These are phyloP conservation scores for Phymatocera aterrima DNA, from an alignment of 2,888 invertebrate species.

Conservation along the genomic window DNA sequence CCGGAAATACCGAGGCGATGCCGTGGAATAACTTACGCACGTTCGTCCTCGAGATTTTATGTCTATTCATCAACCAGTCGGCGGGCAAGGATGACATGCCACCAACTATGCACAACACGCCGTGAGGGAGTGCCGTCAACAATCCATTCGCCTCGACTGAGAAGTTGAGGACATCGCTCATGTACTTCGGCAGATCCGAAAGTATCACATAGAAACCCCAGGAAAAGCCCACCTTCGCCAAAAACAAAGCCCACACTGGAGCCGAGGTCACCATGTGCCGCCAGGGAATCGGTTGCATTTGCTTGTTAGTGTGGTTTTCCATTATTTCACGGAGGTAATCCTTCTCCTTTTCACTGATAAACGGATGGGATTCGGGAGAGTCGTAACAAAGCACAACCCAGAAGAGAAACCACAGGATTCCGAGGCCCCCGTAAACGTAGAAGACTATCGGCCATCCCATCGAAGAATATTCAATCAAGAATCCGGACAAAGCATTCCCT, in stretches of 20 bases:
- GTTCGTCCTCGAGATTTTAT: not conserved
- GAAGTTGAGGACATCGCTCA: conserved; percentile 11
- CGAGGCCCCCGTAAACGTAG: conserved; percentile 86
- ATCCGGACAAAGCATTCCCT: conserved; percentile 82
- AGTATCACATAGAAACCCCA: conserved; percentile 73
- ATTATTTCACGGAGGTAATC: conserved; percentile 67
- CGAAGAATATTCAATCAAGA: conserved; percentile 77
- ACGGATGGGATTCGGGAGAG: conserved; percentile 71
- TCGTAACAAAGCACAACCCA: conserved; percentile 76
- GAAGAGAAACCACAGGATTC: conserved; percentile 85
- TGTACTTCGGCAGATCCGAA: too few species aligned
- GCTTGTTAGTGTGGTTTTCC: conserved; percentile 65
- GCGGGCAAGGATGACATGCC: too few species aligned
- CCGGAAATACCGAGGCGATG: not conserved
- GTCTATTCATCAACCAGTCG: too few species aligned
- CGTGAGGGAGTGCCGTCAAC: too few species aligned
- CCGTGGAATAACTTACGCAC: too few species aligned
- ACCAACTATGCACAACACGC: too few species aligned
- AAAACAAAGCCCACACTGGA: conserved; percentile 85
- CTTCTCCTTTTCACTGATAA: conserved; percentile 69
- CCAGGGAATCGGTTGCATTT: conserved; percentile 67
- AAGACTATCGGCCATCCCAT: conserved; percentile 87
- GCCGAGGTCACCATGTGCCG: conserved; percentile 75
- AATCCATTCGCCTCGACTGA: too few species aligned
- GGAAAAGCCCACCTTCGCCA: conserved; percentile 76